Evolutionary conservation across 2,797 vertebrate genomes (phyloP).

Genomic region (Austrolebias charrua): DNA sequence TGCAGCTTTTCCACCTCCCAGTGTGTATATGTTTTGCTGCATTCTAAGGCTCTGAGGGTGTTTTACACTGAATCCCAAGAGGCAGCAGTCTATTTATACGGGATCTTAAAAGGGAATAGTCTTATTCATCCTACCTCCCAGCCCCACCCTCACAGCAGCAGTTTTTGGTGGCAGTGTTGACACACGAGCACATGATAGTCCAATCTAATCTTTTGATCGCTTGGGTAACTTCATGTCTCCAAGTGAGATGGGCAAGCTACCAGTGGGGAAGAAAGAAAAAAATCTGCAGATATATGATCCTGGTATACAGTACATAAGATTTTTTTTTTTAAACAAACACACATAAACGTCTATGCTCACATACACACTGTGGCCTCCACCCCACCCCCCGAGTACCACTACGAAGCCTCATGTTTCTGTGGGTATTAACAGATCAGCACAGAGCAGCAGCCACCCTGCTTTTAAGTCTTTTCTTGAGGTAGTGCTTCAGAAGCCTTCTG

Average conservation of each 20-base stretch:
- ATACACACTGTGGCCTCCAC: conserved; percentile 48
- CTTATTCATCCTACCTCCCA: conserved; percentile 13
- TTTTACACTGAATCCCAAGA: conserved; percentile 62
- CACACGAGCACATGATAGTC: conserved; percentile 61
- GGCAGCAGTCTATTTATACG: conserved; percentile 65
- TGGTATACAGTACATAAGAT: too few species aligned
- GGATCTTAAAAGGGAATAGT: conserved; percentile 55
- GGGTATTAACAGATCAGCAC: conserved; percentile 77
- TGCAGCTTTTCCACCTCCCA: conserved; percentile 49
- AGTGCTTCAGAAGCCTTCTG: conserved; percentile 78
- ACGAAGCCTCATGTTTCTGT: conserved; percentile 64
- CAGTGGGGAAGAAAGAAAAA: conserved; percentile 37
- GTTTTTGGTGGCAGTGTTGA: conserved; percentile 66
- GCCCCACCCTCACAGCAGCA: conserved; percentile 14
- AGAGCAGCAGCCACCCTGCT: conserved; percentile 71
- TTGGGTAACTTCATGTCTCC: conserved; percentile 64
- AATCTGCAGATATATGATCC: conserved; percentile 68
- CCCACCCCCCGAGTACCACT: conserved; percentile 52
- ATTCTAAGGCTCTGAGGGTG: conserved; percentile 44
- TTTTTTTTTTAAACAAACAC: conserved; percentile 6
- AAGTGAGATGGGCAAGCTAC: conserved; percentile 53
- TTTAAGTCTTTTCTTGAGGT: conserved; percentile 80
- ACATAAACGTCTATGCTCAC: conserved; percentile 44
- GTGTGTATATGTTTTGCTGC: conserved; percentile 43
- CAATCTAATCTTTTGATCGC: conserved; percentile 78